Conservation (phyloP, 2,888 invertebrate genomes). For the Augiades crinisus region DNA sequence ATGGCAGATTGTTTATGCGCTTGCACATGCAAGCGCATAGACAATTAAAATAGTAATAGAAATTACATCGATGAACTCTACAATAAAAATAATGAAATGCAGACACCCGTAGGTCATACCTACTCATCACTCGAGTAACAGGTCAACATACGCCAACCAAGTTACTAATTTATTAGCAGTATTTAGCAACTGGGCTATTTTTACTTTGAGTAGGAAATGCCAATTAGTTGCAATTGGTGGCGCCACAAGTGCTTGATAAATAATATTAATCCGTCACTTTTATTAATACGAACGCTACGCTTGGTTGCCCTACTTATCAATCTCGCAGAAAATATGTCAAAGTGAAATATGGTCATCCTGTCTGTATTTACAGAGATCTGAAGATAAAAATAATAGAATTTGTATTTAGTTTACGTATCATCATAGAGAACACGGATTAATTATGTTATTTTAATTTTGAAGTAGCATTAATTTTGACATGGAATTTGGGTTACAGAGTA, state of each 20-base stretch:
- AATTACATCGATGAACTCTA: no score
- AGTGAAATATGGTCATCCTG: not conserved
- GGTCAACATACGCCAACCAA: conserved; percentile 6
- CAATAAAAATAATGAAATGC: no score
- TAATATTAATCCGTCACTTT: conserved; percentile 17
- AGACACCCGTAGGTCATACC: no score
- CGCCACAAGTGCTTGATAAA: conserved; percentile 23
- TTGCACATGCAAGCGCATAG: no score
- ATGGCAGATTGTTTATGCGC: no score
- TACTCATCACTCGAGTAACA: not conserved
- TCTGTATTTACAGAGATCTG: not conserved
- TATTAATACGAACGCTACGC: conserved; percentile 11
- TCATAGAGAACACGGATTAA: no score
- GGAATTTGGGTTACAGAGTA: no score
- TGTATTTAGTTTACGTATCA: not conserved
- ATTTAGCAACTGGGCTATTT: conserved; percentile 38
- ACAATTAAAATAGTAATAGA: no score
- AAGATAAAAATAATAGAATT: not conserved
- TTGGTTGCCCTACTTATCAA: not conserved
- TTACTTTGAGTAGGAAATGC: conserved; percentile 37
- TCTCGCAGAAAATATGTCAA: conserved; percentile 3
- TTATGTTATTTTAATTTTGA: no score
- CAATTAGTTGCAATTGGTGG: conserved; percentile 42
- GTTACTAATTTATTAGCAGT: conserved; percentile 31
- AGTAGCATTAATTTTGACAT: no score